phyloP scores from a whole-genome alignment of 30 jellyfish, hydroid and myxozoan species.

The Rhopilema esculentum region DNA sequence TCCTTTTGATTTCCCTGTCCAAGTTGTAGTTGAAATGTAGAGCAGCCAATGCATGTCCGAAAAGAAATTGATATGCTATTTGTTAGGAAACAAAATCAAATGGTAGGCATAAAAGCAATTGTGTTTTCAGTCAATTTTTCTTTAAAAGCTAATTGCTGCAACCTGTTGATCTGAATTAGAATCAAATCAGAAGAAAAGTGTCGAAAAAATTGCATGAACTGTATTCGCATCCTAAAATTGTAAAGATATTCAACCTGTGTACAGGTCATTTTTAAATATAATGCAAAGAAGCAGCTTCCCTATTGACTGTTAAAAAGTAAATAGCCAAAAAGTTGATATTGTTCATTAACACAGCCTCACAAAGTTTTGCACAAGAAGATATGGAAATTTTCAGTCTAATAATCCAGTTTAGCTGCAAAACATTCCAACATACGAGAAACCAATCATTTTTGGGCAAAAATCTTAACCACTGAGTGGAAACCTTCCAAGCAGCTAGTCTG shows the following conservation, averaged over 20 bases:
- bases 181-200: not conserved
- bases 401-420: not conserved
- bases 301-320: not conserved
- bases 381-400: not conserved
- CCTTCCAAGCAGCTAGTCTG: constrained; percentile 61
- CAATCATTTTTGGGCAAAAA: constrained; percentile 53
- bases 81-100: not conserved
- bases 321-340: not conserved
- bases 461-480: constrained; percentile 54
- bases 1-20: constrained; percentile 10
- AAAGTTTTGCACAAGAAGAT: not conserved
- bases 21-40: constrained; percentile 33
- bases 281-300: not conserved
- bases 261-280: not conserved
- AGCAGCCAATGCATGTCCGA: constrained; percentile 35
- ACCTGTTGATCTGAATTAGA: not conserved
- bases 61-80: not conserved
- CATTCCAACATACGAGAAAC: constrained; percentile 30
- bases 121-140: not conserved
- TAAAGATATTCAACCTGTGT: not conserved
- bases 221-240: not conserved
- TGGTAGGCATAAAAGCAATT: not conserved
- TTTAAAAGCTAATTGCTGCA: not conserved
- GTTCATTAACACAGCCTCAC: not conserved
- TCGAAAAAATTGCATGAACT: not conserved